phyloP scores from a whole-genome alignment of 2,797 vertebrate genomes.

The Catamblyrhynchus diadema region DNA sequence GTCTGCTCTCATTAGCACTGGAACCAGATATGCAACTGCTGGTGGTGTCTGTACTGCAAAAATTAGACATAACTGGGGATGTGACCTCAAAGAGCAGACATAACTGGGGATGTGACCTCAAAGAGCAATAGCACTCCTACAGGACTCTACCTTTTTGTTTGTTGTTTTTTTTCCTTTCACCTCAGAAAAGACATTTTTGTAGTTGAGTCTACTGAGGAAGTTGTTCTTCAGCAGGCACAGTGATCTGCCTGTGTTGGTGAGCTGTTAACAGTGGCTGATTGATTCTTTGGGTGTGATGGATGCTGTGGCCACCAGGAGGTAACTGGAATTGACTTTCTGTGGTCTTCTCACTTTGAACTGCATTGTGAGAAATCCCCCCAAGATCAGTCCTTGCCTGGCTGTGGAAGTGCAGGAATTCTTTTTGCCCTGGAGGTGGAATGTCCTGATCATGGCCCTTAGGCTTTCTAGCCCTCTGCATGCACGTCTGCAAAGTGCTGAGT shows the following conservation, averaged over 20 bases:
- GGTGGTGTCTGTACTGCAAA: background rate
- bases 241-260: background rate
- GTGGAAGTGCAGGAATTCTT: fast-evolving
- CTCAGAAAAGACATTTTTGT: background rate
- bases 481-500: background rate
- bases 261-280: background rate
- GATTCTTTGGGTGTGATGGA: background rate
- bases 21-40: background rate
- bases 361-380: background rate
- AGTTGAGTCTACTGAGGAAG: background rate
- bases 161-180: background rate
- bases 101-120: background rate
- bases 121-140: background rate
- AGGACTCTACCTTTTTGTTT: background rate
- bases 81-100: background rate
- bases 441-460: background rate
- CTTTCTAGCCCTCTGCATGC: background rate
- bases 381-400: background rate
- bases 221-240: background rate
- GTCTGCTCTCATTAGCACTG: background rate
- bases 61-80: background rate
- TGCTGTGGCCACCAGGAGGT: background rate
- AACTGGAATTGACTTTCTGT: background rate
- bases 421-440: background rate
- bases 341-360: background rate